A percentile compares a stretch with the other conserved stretches of the same genome.
Evolutionary conservation across 2,113 vertebrate genomes (phyloP).

Genomic region (Candoia aspera): DNA sequence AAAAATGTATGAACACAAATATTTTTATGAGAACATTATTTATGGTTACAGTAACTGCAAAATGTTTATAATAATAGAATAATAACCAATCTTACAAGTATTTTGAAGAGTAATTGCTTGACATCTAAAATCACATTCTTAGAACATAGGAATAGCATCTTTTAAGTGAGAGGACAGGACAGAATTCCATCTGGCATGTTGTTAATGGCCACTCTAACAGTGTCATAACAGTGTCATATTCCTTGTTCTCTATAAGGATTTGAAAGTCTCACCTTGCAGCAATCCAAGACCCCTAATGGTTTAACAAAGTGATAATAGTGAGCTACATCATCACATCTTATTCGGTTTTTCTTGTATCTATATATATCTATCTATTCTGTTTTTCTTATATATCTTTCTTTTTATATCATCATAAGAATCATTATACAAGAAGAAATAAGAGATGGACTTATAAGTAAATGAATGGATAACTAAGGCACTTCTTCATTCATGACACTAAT

Average conservation of each 20-base stretch:
- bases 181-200: slow-evolving; percentile 73
- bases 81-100: slow-evolving; percentile 45
- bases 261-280: slow-evolving; percentile 65
- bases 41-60: neutral
- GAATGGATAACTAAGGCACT: neutral
- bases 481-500: slow-evolving; percentile 22
- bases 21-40: neutral
- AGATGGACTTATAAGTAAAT: slow-evolving; percentile 33
- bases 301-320: slow-evolving; percentile 57
- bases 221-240: slow-evolving; percentile 67
- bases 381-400: slow-evolving; percentile 61
- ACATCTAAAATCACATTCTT: slow-evolving; percentile 51
- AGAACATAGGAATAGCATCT: slow-evolving; percentile 57
- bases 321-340: slow-evolving; percentile 58
- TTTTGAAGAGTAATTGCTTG: slow-evolving; percentile 58
- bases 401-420: slow-evolving; percentile 14
- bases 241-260: slow-evolving; percentile 53
- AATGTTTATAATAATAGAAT: slow-evolving; percentile 38
- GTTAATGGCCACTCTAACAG: slow-evolving; percentile 68
- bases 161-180: slow-evolving; percentile 70
- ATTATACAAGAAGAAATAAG: slow-evolving; percentile 17
- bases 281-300: slow-evolving; percentile 53
- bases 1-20: neutral
- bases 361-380: slow-evolving; percentile 36
- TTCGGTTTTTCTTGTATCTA: slow-evolving; percentile 50